Evolutionary conservation across 1,140 invertebrate genomes (phyloP).

Genomic region (Papilio polyxenes): DNA sequence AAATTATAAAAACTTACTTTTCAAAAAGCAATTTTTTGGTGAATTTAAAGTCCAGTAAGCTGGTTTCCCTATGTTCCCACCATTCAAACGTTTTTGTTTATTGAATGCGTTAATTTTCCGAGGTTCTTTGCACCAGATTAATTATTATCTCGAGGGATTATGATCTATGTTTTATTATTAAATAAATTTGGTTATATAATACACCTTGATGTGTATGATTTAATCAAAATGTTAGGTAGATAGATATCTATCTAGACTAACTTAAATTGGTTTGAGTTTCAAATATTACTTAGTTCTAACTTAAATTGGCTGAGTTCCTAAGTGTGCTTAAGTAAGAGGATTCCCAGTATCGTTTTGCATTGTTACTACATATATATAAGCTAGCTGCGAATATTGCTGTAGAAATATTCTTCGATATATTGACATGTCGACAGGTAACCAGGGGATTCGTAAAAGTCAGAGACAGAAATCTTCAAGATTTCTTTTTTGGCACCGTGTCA

Average conservation of each 20-base stretch:
- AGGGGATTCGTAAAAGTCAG: too few species aligned
- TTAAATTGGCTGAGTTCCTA: not conserved
- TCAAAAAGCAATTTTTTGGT: not conserved
- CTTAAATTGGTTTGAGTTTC: slow-evolving; percentile 7
- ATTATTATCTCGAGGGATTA: too few species aligned
- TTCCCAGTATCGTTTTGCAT: not conserved
- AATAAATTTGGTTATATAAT: not conserved
- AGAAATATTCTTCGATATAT: too few species aligned
- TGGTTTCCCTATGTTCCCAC: too few species aligned
- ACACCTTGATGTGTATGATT: not conserved
- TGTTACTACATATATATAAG: too few species aligned
- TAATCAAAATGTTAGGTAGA: not conserved
- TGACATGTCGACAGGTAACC: too few species aligned
- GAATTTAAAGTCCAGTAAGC: not conserved
- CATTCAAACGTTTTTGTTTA: too few species aligned
- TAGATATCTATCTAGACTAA: not conserved
- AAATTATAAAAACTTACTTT: not conserved
- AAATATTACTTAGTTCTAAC: slow-evolving; percentile 9
- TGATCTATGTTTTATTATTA: not conserved
- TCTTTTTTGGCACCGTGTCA: too few species aligned
- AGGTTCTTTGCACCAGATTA: too few species aligned
- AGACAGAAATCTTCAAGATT: too few species aligned
- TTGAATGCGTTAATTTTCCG: too few species aligned
- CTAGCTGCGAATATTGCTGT: too few species aligned
- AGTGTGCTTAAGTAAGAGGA: not conserved